Conservation (phyloP, 2,888 invertebrate species). For the Morpho achilles region DNA sequence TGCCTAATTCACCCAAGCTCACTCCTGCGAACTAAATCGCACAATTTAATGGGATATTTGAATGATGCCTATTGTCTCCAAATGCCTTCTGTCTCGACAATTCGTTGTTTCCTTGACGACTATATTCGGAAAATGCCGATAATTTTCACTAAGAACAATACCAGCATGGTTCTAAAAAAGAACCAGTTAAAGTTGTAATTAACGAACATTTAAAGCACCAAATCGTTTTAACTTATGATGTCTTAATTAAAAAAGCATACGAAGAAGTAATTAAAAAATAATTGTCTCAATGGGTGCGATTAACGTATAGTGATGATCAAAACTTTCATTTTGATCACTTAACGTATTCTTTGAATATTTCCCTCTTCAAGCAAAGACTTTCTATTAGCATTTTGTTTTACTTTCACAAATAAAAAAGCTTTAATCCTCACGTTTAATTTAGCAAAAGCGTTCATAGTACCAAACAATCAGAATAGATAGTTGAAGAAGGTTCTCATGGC, state of each 20-base stretch:
- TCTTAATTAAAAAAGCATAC: too few species aligned
- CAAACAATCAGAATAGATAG: slow-evolving; percentile 20
- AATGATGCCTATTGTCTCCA: slow-evolving; percentile 71
- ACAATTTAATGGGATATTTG: slow-evolving; percentile 70
- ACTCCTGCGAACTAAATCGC: slow-evolving; percentile 62
- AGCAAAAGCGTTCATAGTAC: slow-evolving; percentile 6
- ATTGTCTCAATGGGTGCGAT: too few species aligned
- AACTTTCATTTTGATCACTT: too few species aligned
- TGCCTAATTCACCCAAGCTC: slow-evolving; percentile 71
- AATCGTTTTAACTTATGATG: too few species aligned
- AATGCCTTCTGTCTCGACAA: slow-evolving; percentile 54
- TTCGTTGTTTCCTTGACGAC: slow-evolving; percentile 17
- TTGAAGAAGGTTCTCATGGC: slow-evolving; percentile 53
- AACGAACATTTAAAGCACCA: too few species aligned
- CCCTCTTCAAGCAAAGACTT: too few species aligned
- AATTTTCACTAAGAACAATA: slow-evolving; percentile 12
- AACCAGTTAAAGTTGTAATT: too few species aligned
- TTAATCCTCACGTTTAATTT: slow-evolving; percentile 8
- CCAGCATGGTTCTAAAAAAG: not conserved
- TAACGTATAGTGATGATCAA: too few species aligned
- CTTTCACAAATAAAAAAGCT: not conserved
- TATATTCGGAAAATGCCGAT: slow-evolving; percentile 25
- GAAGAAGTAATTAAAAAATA: too few species aligned
- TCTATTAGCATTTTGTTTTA: too few species aligned
- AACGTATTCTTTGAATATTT: too few species aligned